A percentile compares a stretch with the other conserved stretches of the same genome.
Conservation (phyloP, 1,140 invertebrate genomes). For the Zaprionus vittiger region DNA sequence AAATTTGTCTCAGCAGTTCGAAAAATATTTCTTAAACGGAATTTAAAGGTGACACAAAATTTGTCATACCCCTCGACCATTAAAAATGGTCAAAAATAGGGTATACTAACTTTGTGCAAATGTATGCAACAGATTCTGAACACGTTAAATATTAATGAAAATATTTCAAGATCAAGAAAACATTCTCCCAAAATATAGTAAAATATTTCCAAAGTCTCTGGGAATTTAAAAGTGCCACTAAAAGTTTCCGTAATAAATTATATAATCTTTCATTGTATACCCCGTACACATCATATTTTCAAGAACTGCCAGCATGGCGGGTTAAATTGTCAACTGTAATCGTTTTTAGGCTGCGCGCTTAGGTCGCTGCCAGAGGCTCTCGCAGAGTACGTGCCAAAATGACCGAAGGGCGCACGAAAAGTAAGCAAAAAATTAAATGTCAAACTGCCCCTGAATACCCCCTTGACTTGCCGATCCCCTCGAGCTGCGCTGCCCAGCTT, state of each 20-base stretch:
- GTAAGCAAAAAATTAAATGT: slow-evolving; percentile 54
- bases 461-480: slow-evolving; percentile 1
- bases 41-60: too few species aligned
- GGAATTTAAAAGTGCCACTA: background rate
- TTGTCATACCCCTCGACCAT: too few species aligned
- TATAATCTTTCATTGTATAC: background rate
- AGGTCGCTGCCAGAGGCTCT: slow-evolving; percentile 22
- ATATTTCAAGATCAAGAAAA: background rate
- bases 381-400: slow-evolving; percentile 52
- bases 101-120: too few species aligned
- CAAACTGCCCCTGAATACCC: slow-evolving; percentile 36
- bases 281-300: background rate
- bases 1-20: background rate
- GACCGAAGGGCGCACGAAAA: slow-evolving; percentile 42
- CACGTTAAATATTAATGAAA: too few species aligned
- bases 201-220: background rate
- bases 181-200: background rate
- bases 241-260: background rate
- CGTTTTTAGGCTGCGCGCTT: slow-evolving; percentile 18
- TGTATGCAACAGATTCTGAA: too few species aligned
- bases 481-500: slow-evolving; percentile 54
- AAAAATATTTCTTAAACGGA: background rate
- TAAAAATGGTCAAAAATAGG: too few species aligned
- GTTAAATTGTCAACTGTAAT: slow-evolving; percentile 31
- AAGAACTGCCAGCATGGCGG: slow-evolving; percentile 9